phyloP scores from a whole-genome alignment of 2,797 vertebrate genomes.

The Sebastes iracundus region DNA sequence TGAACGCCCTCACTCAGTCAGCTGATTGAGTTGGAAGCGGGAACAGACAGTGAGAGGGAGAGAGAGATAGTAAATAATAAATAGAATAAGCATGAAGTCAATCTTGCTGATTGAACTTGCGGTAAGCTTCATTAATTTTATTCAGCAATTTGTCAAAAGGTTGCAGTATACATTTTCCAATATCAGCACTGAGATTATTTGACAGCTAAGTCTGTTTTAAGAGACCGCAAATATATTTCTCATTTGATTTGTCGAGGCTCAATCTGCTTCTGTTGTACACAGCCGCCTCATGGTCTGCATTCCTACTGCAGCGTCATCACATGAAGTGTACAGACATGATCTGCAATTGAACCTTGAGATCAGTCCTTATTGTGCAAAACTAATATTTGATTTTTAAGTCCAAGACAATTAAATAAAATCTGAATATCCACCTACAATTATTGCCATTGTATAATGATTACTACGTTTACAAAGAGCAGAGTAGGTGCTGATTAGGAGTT shows the following conservation, averaged over 20 bases:
- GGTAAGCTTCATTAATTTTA: neutral
- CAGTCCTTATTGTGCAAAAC: neutral
- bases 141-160: neutral
- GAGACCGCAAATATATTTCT: neutral
- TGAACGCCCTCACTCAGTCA: too few species aligned
- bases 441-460: conserved; percentile 1
- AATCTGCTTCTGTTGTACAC: neutral
- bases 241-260: neutral
- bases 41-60: too few species aligned
- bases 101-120: neutral
- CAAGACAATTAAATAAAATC: neutral
- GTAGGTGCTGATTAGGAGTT: neutral
- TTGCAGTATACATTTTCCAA: neutral
- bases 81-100: neutral
- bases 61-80: too few species aligned
- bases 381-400: neutral
- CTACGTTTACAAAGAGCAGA: neutral
- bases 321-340: neutral
- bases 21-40: too few species aligned
- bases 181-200: neutral
- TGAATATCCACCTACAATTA: neutral
- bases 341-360: neutral
- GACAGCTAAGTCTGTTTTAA: neutral
- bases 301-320: neutral
- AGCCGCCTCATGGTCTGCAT: neutral